phyloP scores from a whole-genome alignment of 2,797 vertebrate genomes.

The Heliangelus exortis region DNA sequence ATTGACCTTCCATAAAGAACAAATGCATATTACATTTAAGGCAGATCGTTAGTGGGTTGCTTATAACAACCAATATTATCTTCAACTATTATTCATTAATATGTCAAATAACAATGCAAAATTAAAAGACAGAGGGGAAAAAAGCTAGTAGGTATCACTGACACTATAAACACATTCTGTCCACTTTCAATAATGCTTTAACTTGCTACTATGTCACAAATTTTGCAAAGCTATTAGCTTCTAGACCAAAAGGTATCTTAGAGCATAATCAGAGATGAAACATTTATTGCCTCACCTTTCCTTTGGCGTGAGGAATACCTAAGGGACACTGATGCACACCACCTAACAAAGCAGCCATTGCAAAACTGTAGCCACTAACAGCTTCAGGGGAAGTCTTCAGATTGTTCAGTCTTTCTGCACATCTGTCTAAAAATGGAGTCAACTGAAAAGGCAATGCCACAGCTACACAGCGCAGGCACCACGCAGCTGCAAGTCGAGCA shows the following conservation, averaged over 20 bases:
- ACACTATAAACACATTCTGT: not conserved
- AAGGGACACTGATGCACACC: constrained; percentile 96
- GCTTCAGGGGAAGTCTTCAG: constrained; percentile 97
- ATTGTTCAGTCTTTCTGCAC: constrained; percentile 95
- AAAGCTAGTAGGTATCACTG: not conserved
- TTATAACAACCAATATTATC: not conserved
- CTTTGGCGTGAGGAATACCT: constrained; percentile 97
- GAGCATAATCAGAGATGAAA: not conserved
- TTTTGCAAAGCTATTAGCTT: not conserved
- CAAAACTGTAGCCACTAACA: constrained; percentile 98
- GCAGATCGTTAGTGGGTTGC: not conserved
- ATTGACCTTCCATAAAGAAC: not conserved
- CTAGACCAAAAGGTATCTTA: not conserved
- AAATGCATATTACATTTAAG: not conserved
- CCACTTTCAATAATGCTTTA: not conserved
- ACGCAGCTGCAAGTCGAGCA: constrained; percentile 93
- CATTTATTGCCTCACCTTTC: constrained; percentile 85
- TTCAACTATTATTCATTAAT: not conserved
- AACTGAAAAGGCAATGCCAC: constrained; percentile 96
- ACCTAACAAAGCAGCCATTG: constrained; percentile 95
- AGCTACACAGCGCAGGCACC: constrained; percentile 95
- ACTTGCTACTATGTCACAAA: not conserved
- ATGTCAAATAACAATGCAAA: not conserved
- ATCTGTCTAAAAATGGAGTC: constrained; percentile 93
- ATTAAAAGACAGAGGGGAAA: not conserved